Evolutionary conservation across 2,888 invertebrate genomes (phyloP).

Genomic region (Sialis lutaria): DNA sequence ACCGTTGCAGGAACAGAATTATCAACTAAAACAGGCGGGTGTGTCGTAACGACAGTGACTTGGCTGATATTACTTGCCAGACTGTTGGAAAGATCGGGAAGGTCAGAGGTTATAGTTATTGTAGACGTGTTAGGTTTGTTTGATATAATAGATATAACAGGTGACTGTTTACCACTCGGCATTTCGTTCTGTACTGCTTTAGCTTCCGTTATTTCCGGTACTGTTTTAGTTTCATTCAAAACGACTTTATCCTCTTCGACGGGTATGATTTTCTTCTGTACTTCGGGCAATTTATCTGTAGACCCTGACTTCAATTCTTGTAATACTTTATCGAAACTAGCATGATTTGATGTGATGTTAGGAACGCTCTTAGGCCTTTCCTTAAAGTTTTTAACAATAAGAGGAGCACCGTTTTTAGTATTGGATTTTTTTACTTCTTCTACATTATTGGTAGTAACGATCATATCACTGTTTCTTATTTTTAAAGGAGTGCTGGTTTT

Average conservation of each 20-base stretch:
- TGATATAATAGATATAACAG: slow-evolving; percentile 17
- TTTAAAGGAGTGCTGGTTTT: background rate
- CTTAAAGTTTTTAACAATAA: background rate
- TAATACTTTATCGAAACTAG: background rate
- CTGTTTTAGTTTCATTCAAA: background rate
- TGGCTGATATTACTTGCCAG: slow-evolving; percentile 56
- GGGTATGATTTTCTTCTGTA: background rate
- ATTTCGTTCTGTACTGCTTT: background rate
- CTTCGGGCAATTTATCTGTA: background rate
- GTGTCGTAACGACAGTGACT: slow-evolving; percentile 70
- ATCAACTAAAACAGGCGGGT: slow-evolving; percentile 61
- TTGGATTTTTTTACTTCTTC: background rate
- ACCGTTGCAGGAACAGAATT: slow-evolving; percentile 25
- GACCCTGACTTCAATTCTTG: background rate
- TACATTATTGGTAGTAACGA: no score
- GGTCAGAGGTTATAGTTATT: slow-evolving; percentile 32
- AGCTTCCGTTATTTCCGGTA: background rate
- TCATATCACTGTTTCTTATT: background rate
- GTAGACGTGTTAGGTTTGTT: slow-evolving; percentile 28
- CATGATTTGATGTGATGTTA: background rate
- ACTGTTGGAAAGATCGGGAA: slow-evolving; percentile 49
- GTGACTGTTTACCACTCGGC: slow-evolving; percentile 1
- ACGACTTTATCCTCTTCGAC: background rate
- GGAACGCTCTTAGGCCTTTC: background rate
- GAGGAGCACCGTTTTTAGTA: background rate